Percentiles rank a stretch among this genome's conserved stretches.
These are phyloP conservation scores for Dromius quadrimaculatus DNA, from an alignment of 2,888 invertebrate species.

Conservation along the genomic window DNA sequence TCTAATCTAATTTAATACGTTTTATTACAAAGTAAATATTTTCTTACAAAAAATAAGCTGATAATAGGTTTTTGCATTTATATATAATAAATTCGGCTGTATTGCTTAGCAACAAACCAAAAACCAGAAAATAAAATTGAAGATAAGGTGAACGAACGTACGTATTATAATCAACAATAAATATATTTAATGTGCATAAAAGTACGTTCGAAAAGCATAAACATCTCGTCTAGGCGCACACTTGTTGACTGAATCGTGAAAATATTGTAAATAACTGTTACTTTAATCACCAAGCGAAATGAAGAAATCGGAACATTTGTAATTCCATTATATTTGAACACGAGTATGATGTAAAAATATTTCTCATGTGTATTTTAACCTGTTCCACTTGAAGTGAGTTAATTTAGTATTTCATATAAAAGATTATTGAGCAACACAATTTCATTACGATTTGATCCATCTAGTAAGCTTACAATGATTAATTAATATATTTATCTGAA, in stretches of 20 bases:
- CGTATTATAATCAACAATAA: constrained; percentile 17
- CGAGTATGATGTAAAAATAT: too few species aligned
- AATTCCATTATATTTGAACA: too few species aligned
- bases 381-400: too few species aligned
- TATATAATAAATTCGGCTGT: background rate
- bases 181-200: constrained; percentile 20
- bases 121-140: constrained; percentile 15
- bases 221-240: constrained; percentile 29
- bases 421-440: too few species aligned
- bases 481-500: too few species aligned
- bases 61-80: background rate
- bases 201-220: constrained; percentile 25
- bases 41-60: background rate
- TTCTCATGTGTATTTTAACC: too few species aligned
- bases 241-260: constrained; percentile 25
- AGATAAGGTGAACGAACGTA: constrained; percentile 33
- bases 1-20: background rate
- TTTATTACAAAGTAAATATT: too few species aligned
- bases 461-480: too few species aligned
- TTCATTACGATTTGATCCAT: too few species aligned
- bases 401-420: too few species aligned
- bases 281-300: background rate
- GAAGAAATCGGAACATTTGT: too few species aligned
- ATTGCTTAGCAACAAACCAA: constrained; percentile 18
- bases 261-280: constrained; percentile 35